Evolutionary conservation across 2,888 invertebrate species (phyloP), one percentile per base, ranked within the genome.

Genomic region (Matsumyia berberina): DNA sequence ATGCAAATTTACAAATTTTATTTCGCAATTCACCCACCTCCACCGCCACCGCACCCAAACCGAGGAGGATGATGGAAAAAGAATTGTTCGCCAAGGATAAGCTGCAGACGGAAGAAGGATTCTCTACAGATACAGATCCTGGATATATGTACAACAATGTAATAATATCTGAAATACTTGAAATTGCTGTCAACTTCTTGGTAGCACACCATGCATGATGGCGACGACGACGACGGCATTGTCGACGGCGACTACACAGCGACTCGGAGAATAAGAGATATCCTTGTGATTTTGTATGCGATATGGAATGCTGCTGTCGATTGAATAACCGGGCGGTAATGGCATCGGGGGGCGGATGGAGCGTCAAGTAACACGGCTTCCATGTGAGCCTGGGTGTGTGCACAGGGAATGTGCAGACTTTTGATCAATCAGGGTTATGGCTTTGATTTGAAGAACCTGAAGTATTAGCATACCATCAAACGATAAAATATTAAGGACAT

Each of bases 1-100:
- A 85, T 79, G 85, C 74, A 85, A 85, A 85, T 85, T 79, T 46
- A 85, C 58, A 85, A 85, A 79, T 76, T 85, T 80, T 80, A 80
- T 85, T 85, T 85, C 70, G 74, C 79, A 85, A 79, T 85, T 76
- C 70, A 42, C 39, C 51, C 53, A 24, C 44, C 64, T 58, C 51
- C 19, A 12, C 29, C 29, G 9, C 35, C 7, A n/a, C 37, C 7
- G 7, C 29, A n/a, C 9, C n/a, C 17, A 42, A 37, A 29, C 4
- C 9, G 9, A 39, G 53, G 9, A 15, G 8, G 39, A 24, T 11
- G 5, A 31, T 19, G 58, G 24, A 29, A n/a, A 12, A 64, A 46
- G 49, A 64, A 70, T 64, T 11, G 53, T 44, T 69, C 55, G 12
- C 31, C 51, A 42, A 29, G 35, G 37, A 79, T 66, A 51, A 58